Evolutionary conservation across 1,140 invertebrate species (phyloP), one percentile per base, ranked within the genome.

Genomic region (Papilio helenus): DNA sequence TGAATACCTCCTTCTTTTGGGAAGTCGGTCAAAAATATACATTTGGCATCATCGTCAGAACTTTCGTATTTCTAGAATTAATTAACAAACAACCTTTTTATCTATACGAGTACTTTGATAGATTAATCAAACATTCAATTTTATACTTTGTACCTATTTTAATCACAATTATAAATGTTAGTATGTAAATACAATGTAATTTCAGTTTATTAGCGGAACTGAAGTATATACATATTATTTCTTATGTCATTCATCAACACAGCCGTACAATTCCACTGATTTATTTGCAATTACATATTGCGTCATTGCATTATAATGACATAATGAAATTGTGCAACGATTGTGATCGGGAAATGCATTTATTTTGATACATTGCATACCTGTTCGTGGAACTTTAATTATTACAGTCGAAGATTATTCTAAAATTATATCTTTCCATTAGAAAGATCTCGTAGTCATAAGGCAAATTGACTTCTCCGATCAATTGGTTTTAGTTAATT

Each of bases 231-330:
- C 23, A 26, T 68, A 29, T 16, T 68, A 29, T 68, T 68, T 68
- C 14, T 68, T 68, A 7, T 34, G 26, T 68, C 61, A 68, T 29
- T 68, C 61, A 68, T 29, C 26, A 68, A 29, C 61, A 34, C 61
- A 18, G 23, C 3, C 1, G 23, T 61, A 61, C 23, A 14, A 61
- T 61, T 61, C 58, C 58, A 68, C 26, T 29, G 61, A 68, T 12
- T 68, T 68, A 68, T 68, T 68, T 68, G 61, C 29, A 68, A 68
- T 39, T 68, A 68, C 23, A 68, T 16, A 68, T 68, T 68, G 29
- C 61, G 61, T 68, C 61, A 68, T 68, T 68, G 61, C 61, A 68
- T 34, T 68, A 68, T 68, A 68, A 68, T 68, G 61, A 29, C 23
- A 68, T 68, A 68, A 68, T 68, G 14, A 68, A 68, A 68, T 68